These are phyloP conservation scores for Toxotes lorentzi DNA, from an alignment of 2,797 vertebrate species.

Conservation along the genomic window DNA sequence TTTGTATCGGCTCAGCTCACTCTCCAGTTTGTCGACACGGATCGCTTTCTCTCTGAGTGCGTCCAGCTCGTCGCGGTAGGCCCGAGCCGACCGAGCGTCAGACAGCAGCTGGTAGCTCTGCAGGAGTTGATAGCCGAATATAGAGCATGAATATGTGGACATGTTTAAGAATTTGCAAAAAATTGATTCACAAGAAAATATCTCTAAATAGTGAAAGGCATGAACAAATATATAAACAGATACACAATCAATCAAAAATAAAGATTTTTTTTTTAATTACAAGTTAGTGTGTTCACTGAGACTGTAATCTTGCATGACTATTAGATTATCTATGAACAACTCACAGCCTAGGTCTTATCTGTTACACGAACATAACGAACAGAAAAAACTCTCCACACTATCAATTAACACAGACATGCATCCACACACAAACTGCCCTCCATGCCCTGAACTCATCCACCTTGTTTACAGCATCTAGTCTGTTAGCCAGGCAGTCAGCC, in stretches of 20 bases:
- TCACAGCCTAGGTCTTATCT: neutral
- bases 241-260: neutral
- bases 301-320: constrained; percentile 13
- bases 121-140: constrained; percentile 27
- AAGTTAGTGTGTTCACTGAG: constrained; percentile 12
- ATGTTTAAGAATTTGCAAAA: neutral
- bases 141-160: neutral
- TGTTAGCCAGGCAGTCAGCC: constrained; percentile 18
- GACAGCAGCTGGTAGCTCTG: constrained; percentile 95
- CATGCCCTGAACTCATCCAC: constrained; percentile 43
- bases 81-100: constrained; percentile 93
- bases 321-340: constrained; percentile 13
- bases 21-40: constrained; percentile 98
- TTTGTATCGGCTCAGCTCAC: constrained; percentile 94
- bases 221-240: neutral
- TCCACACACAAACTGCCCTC: neutral
- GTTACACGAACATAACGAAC: constrained; percentile 25
- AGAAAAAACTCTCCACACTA: constrained; percentile 13
- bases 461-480: constrained; percentile 46
- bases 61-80: constrained; percentile 96
- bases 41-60: constrained; percentile 95
- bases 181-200: neutral
- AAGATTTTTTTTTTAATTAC: neutral
- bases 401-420: constrained; percentile 4
- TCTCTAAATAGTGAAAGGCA: neutral